Evolutionary conservation across 92 coral and sea anemone genomes (phyloP).

Genomic region (Phenganax stokvisi): DNA sequence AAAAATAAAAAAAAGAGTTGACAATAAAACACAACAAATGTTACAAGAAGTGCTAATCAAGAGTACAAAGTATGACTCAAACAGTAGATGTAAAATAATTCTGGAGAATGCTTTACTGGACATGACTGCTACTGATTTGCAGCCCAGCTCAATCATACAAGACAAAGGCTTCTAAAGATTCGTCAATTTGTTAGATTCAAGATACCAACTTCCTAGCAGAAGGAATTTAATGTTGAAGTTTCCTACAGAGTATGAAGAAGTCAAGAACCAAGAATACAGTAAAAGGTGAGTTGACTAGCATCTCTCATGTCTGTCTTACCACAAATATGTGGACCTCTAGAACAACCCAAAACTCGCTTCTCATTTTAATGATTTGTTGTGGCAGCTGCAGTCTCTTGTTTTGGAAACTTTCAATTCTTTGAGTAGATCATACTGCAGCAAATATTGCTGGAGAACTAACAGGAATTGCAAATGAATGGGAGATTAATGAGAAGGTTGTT

Average conservation of each 20-base stretch:
- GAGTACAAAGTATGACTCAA: not conserved
- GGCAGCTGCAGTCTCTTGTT: conserved; percentile 40
- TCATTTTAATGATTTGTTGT: conserved; percentile 18
- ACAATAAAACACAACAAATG: not conserved
- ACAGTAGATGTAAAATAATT: not conserved
- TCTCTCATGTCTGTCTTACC: conserved; percentile 13
- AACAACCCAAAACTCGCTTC: conserved; percentile 16
- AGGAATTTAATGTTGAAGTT: not conserved
- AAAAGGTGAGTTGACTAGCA: conserved; percentile 15
- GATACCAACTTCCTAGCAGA: conserved; percentile 3
- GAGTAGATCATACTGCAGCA: conserved; percentile 20
- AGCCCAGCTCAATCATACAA: not conserved
- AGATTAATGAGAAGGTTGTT: conserved; percentile 26
- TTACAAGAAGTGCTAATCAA: not conserved
- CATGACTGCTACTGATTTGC: not conserved
- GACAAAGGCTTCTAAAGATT: not conserved
- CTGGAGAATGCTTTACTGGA: not conserved
- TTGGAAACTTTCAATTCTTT: conserved; percentile 32
- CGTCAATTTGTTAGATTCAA: not conserved
- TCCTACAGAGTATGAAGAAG: conserved; percentile 13
- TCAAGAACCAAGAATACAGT: not conserved
- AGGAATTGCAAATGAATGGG: conserved; percentile 31
- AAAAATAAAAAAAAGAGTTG: conserved; percentile 2
- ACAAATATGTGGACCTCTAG: conserved; percentile 28
- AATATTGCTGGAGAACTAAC: not conserved